phyloP scores from a whole-genome alignment of 2,797 vertebrate species.

The Melanogrammus aeglefinus region DNA sequence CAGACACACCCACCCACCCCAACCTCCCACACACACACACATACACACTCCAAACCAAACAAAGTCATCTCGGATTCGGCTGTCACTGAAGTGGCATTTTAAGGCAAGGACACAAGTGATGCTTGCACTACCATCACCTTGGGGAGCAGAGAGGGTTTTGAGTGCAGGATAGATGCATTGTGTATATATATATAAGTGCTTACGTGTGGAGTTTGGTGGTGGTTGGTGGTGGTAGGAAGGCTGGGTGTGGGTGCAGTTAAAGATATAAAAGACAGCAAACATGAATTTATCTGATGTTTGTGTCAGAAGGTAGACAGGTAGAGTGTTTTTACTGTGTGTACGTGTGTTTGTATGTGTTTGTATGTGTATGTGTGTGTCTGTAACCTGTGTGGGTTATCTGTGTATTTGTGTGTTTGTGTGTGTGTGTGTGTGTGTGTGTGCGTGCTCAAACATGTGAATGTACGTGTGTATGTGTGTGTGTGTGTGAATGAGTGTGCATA shows the following conservation, averaged over 20 bases:
- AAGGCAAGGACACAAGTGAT: conserved; percentile 45
- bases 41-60: background rate
- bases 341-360: background rate
- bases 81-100: conserved; percentile 41
- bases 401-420: background rate
- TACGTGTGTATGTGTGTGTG: too few species aligned
- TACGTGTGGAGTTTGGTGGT: background rate
- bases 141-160: conserved; percentile 37
- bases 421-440: background rate
- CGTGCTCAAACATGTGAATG: too few species aligned
- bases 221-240: conserved; percentile 24
- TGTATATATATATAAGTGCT: background rate
- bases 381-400: background rate
- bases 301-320: conserved; percentile 33
- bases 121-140: conserved; percentile 45
- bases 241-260: conserved; percentile 25
- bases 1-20: background rate
- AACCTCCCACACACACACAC: background rate
- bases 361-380: conserved; percentile 28
- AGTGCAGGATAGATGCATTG: conserved; percentile 22
- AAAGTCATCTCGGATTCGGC: conserved; percentile 13
- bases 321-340: conserved; percentile 32
- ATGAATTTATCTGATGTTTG: conserved; percentile 42
- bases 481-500: background rate
- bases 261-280: conserved; percentile 49